Evolutionary conservation across 2,113 vertebrate species (phyloP), one percentile per base, ranked within the genome.

Genomic region (Urocolius indicus): DNA sequence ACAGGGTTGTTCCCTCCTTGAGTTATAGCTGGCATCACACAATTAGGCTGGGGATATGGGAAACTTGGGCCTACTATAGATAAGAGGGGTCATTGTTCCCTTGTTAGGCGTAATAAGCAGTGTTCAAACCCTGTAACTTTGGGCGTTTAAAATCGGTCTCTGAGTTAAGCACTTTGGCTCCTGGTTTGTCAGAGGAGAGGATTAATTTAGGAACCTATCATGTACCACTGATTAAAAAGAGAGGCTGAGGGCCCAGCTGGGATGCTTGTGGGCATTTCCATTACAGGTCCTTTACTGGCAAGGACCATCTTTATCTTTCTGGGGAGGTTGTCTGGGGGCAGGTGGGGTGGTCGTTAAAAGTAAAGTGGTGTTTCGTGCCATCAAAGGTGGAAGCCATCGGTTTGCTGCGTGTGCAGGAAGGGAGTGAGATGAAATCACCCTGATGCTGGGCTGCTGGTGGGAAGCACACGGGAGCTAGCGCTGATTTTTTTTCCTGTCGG

Each of bases 131-230:
- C 75, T 58, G 2, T 2, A 55, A 36, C 79, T 90, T 45, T 48
- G 45, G 72, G 59, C 21, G 2, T 86, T 88, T 86, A 48, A 57
- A 62, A 1, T 0, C 1, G 24, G 72, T 66, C 63, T 51, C 80
- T 43, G 72, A 34, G 55, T 30, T 84, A 71, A 84, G 73, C 34
- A 22, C 52, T 86, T 88, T 86, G 94, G 80, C 92, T 94, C 23
- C 71, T 46, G 46, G 22, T 55, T 67, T 63, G 65, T 74, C 36
- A 45, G 68, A 59, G 38, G 72, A 83, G 75, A 77, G 55, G 90
- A 71, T 84, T 92, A 86, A 90, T 93, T 92, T 90, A 90, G 90
- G 86, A 81, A 93, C 75, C 55, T 48, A 29, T 83, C 83, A 62
- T 34, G 18, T 43, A 51, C 43, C 43, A 51, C 52, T 92, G 82